These are phyloP conservation scores for Linnaemya tessellans DNA, from an alignment of 2,888 invertebrate species.

Conservation along the genomic window DNA sequence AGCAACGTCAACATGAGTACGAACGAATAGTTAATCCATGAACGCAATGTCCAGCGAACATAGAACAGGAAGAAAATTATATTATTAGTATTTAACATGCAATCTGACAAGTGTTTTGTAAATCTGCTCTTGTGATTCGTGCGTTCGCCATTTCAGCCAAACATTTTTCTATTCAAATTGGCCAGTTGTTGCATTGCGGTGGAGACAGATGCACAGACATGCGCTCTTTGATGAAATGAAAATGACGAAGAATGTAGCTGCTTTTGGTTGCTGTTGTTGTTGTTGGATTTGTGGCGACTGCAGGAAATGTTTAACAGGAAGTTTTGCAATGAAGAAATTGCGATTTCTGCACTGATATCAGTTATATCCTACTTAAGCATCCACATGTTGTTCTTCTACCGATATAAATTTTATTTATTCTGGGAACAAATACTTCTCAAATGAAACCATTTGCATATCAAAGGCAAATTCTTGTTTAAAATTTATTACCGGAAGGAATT, in stretches of 20 bases:
- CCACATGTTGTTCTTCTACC: not conserved
- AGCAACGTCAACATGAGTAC: conserved; percentile 18
- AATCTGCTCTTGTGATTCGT: conserved; percentile 24
- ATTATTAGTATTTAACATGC: conserved; percentile 82
- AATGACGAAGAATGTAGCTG: not conserved
- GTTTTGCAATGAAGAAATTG: conserved; percentile 63
- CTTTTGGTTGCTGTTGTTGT: conserved; percentile 10
- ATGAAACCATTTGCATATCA: not conserved
- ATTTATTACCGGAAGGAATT: conserved; percentile 25
- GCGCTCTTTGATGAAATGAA: conserved; percentile 18
- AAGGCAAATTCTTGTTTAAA: not conserved
- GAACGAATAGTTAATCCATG: conserved; percentile 9
- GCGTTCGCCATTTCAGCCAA: not conserved
- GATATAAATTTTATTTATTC: not conserved
- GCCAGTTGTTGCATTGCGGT: conserved; percentile 3
- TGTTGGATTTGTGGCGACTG: not conserved
- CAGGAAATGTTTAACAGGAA: conserved; percentile 69
- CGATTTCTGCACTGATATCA: conserved; percentile 12
- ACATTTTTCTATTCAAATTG: conserved; percentile 58
- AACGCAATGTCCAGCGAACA: conserved; percentile 45
- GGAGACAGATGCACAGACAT: not conserved
- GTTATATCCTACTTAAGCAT: not conserved
- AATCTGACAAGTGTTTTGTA: conserved; percentile 80
- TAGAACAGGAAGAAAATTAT: conserved; percentile 76
- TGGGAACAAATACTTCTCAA: conserved; percentile 24